A percentile compares a stretch with the other conserved stretches of the same genome.
phyloP scores from a whole-genome alignment of 2,113 vertebrate genomes.

The Barnardius zonarius region DNA sequence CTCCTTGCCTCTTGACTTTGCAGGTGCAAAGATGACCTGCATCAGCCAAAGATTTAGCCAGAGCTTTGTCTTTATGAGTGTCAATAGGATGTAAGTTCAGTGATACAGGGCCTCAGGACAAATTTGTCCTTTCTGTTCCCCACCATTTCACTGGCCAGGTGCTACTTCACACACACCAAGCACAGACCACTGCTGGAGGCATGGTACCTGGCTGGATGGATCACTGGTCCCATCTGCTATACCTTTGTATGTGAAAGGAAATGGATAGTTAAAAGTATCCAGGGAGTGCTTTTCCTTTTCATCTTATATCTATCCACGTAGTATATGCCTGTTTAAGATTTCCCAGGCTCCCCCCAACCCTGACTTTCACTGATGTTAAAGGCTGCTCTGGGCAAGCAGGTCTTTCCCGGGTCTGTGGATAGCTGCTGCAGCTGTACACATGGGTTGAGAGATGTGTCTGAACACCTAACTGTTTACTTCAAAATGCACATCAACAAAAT shows the following conservation, averaged over 20 bases:
- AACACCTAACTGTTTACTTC: neutral
- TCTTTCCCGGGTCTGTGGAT: neutral
- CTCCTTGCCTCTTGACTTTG: neutral
- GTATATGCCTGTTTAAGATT: neutral
- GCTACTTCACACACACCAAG: neutral
- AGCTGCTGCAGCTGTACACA: neutral
- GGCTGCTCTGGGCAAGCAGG: neutral
- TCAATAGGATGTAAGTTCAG: neutral
- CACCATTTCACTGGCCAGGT: neutral
- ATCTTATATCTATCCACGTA: accelerated
- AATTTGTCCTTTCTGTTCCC: neutral
- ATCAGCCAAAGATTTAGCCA: neutral
- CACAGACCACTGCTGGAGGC: neutral
- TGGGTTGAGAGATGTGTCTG: neutral
- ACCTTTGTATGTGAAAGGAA: neutral
- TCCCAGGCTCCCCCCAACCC: neutral
- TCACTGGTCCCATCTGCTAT: neutral
- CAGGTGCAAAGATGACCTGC: neutral
- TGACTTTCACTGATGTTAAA: neutral
- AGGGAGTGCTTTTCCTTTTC: neutral
- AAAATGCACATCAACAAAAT: neutral
- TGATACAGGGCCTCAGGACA: neutral
- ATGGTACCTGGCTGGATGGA: neutral
- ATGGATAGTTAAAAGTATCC: neutral
- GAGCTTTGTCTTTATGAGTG: neutral